Percentiles rank a stretch among this genome's conserved stretches.
Conservation (phyloP, 2,113 vertebrate genomes). For the Scomber scombrus region DNA sequence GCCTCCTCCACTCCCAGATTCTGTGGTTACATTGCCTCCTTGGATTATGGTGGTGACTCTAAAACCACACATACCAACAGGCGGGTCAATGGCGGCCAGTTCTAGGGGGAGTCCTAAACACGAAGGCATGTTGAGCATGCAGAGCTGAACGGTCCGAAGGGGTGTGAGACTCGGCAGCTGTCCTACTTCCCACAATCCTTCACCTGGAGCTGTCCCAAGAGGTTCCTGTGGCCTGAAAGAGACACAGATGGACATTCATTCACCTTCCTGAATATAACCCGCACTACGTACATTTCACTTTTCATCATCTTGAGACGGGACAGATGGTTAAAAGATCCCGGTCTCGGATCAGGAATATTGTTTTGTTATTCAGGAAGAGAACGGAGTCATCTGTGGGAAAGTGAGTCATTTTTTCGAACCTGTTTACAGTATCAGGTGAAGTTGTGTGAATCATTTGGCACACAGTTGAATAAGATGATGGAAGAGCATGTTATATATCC, state of each 20-base stretch:
- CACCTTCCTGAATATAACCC: slow-evolving; percentile 7
- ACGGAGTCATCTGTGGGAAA: neutral
- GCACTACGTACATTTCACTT: slow-evolving; percentile 5
- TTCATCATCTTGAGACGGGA: slow-evolving; percentile 13
- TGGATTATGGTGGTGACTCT: slow-evolving; percentile 38
- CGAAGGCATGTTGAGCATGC: slow-evolving; percentile 63
- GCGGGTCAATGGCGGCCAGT: slow-evolving; percentile 12
- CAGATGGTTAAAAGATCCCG: slow-evolving; percentile 25
- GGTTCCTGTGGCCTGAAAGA: neutral
- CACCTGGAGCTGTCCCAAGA: slow-evolving; percentile 41
- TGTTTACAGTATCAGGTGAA: neutral
- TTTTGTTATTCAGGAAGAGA: slow-evolving; percentile 6
- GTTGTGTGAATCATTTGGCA: neutral
- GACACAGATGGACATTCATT: slow-evolving; percentile 40
- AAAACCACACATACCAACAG: slow-evolving; percentile 49
- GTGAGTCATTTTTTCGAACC: neutral
- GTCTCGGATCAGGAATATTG: neutral
- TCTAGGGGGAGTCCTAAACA: slow-evolving; percentile 49
- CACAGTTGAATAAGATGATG: slow-evolving; percentile 3
- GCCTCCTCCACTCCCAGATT: slow-evolving; percentile 26
- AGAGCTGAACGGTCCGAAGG: slow-evolving; percentile 2
- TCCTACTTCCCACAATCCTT: slow-evolving; percentile 48
- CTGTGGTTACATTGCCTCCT: slow-evolving; percentile 31
- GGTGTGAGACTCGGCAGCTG: slow-evolving; percentile 55
- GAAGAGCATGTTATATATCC: neutral